Evolutionary conservation across 2,797 vertebrate species (phyloP), one percentile per base, ranked within the genome.

Genomic region (Mustela erminea): DNA sequence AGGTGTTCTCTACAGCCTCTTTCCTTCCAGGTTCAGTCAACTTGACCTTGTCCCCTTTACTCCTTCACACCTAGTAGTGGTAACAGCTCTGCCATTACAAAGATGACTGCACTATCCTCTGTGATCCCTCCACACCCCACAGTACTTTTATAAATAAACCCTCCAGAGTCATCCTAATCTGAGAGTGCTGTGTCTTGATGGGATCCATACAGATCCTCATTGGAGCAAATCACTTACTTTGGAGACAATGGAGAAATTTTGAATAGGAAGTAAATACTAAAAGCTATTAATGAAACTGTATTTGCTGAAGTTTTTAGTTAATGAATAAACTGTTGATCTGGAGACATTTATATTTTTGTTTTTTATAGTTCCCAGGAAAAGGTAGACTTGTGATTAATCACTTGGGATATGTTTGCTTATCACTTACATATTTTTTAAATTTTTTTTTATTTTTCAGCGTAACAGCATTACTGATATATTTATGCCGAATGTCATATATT

Each of bases 231-330:
- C 56, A 60, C 43, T 68, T 90, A 14, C 43, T 68, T 90, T 35
- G 52, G 52, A 82, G 25, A 88, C 41, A 38, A 62, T 84, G 88
- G 52, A 96, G 64, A 90, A 81, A 88, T 46, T 87, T 49, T 64
- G 52, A 85, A 38, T 38, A 27, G 81, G 58, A 87, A 85, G 21
- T 64, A 93, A 90, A 85, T 8, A 56, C 49, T 87, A 94, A 93
- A 75, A 87, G 72, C 41, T 88, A 84, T 96, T 74, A 85, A 81
- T 32, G 29, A 87, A 89, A 2, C 23, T 92, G 1, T 90, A 9
- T 62, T 89, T 95, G 35, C 32, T 52, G 12, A 70, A 84, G 25
- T 29, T 3, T 95, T 92, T 64, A 54, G 27, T 68, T 93, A 46
- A 75, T 92, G 77, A 83, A 56, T 20, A 46, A 86, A 66, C 41